These are phyloP conservation scores for Syrmaticus mikado DNA, from an alignment of 2,113 vertebrate genomes.

Conservation along the genomic window DNA sequence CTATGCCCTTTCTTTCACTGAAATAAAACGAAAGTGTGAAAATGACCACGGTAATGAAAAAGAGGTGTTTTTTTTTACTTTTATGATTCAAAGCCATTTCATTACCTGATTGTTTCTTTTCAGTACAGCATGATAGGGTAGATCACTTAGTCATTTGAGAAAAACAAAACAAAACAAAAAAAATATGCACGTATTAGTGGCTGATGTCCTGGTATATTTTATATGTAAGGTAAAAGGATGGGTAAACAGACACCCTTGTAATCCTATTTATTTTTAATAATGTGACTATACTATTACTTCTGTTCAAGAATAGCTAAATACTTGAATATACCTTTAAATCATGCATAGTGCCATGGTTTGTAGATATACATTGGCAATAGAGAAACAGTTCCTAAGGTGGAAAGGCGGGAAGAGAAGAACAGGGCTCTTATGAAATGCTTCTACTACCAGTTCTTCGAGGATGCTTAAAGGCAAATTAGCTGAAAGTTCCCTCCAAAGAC, in stretches of 20 bases:
- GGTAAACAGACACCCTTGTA: neutral
- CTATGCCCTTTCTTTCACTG: neutral
- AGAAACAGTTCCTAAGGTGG: neutral
- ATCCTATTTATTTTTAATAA: neutral
- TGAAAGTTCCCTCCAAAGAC: neutral
- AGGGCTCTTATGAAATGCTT: neutral
- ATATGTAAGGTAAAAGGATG: neutral
- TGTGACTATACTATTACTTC: neutral
- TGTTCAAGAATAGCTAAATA: neutral
- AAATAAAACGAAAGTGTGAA: neutral
- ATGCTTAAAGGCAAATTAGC: neutral
- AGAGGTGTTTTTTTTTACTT: neutral
- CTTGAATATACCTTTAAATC: neutral
- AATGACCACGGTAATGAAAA: neutral
- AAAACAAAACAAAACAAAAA: neutral
- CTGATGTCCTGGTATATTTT: neutral
- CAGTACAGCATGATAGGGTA: neutral
- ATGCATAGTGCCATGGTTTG: too few species aligned
- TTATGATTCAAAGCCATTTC: neutral
- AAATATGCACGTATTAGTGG: neutral
- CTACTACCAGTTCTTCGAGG: neutral
- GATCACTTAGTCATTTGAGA: neutral
- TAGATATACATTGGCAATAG: rapidly evolving
- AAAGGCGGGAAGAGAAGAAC: neutral
- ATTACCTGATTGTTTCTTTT: neutral